Evolutionary conservation across 2,888 invertebrate genomes (phyloP), one percentile per base, ranked within the genome.

Genomic region (Mayetiola destructor): DNA sequence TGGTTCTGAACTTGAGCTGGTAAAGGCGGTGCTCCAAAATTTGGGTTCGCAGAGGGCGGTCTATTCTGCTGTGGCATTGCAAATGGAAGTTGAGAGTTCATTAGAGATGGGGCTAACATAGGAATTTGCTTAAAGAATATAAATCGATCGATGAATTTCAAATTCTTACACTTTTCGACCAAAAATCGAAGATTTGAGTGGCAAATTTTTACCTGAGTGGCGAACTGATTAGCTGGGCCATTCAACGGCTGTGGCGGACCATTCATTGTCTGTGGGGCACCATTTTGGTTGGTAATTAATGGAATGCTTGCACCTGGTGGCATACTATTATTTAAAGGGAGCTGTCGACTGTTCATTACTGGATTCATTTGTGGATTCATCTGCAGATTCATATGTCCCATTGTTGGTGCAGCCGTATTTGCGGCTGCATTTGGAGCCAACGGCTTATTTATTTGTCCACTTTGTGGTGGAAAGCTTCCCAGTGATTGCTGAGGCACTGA

Each of bases 401-500:
- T 36, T 36, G 36, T 12, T 36, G 36, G 3, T 4, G 39, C 18
- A 16, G 10, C 10, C 20, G 48, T 5, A 40, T 20, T 9, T 16
- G 40, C 48, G 21, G 48, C 29, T 29, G 32, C 53, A 29, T 53
- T 6, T 32, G 32, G 32, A 32, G 32, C n/a, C 27, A 23, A 8
- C 10, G 30, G 53, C 18, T 29, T 29, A 53, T 32, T 32, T 32
- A 20, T 16, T 30, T 20, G 18, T 5, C 4, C 35, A 16, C 16
- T n/a, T 10, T 37, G 37, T 27, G 55, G 37, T 37, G 55, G 55
- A 9, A 55, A 2, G n/a, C n/a, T 36, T n/a, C 37, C 27, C 4
- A 54, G 54, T 56, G 36, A 57, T 56, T 16, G 58, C 39, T 29
- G 59, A 53, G 6, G 32, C 32, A 32, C 32, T 32, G 32, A 12